A percentile compares a stretch with the other conserved stretches of the same genome.
Conservation (phyloP, 2,888 invertebrate genomes). For the Sphinx pinastri region DNA sequence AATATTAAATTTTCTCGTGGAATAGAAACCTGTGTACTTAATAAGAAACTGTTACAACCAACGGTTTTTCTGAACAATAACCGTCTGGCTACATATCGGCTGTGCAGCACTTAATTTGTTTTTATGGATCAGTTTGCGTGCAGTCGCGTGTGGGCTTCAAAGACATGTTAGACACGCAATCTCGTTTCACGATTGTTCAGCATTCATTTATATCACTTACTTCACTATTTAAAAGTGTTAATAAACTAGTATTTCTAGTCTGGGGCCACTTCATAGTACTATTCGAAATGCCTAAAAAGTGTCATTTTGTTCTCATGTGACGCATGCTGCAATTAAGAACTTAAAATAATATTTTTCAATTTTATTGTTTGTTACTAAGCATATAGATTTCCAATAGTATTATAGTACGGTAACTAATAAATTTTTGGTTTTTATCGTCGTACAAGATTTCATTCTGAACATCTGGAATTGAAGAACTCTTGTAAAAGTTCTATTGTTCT, state of each 20-base stretch:
- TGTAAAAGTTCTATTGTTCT: no score
- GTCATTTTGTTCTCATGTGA: no score
- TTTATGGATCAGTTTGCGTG: slow-evolving; percentile 38
- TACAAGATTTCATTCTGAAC: no score
- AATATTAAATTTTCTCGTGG: slow-evolving; percentile 46
- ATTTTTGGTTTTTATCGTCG: no score
- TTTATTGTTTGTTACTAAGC: no score
- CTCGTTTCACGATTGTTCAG: slow-evolving; percentile 37
- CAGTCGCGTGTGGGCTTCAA: slow-evolving; percentile 35
- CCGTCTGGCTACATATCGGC: slow-evolving; percentile 40
- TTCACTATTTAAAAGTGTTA: slow-evolving; percentile 28
- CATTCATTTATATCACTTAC: slow-evolving; percentile 37
- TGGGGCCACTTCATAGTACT: no score
- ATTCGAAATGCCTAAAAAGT: no score
- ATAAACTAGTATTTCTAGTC: slow-evolving; percentile 10
- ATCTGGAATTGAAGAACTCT: no score
- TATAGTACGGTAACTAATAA: no score
- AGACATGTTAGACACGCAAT: slow-evolving; percentile 35
- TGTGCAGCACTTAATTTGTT: slow-evolving; percentile 41
- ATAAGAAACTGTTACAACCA: slow-evolving; percentile 48
- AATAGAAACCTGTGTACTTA: slow-evolving; percentile 41
- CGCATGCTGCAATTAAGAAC: no score
- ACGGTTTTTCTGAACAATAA: slow-evolving; percentile 52
- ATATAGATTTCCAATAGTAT: no score
- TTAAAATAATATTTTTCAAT: no score